These are phyloP conservation scores for Picus viridis DNA, from an alignment of 2,797 vertebrate genomes.

Conservation along the genomic window DNA sequence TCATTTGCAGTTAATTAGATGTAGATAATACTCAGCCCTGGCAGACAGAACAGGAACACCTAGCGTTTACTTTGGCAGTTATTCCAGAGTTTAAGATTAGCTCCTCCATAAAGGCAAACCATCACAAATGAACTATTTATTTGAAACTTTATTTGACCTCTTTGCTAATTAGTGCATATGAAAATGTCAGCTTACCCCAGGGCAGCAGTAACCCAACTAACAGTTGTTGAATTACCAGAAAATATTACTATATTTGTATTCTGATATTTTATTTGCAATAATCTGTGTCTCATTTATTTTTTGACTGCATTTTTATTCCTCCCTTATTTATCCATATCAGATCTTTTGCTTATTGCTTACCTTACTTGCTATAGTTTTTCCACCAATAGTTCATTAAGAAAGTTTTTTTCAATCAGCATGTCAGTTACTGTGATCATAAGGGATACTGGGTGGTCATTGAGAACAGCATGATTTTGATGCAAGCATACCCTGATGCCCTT, in stretches of 20 bases:
- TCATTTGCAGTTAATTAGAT: neutral
- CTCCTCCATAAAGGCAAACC: neutral
- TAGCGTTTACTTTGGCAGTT: neutral
- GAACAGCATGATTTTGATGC: neutral
- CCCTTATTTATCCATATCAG: neutral
- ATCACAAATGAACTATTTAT: conserved; percentile 17
- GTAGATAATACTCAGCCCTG: neutral
- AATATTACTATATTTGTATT: neutral
- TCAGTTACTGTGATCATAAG: neutral
- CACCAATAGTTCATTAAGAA: neutral
- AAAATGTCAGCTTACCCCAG: conserved; percentile 67
- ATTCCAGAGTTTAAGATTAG: neutral
- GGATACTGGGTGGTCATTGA: neutral
- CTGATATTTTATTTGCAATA: neutral
- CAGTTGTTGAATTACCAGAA: conserved; percentile 46
- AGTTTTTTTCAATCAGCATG: neutral
- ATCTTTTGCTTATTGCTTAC: neutral
- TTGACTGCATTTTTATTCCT: neutral
- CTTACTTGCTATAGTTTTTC: neutral
- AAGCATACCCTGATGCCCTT: neutral
- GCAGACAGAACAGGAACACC: neutral
- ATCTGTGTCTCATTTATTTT: neutral
- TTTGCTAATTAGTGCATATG: conserved; percentile 71
- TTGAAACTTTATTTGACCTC: conserved; percentile 63
- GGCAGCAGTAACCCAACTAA: conserved; percentile 40